Evolutionary conservation across 2,888 invertebrate genomes (phyloP), one percentile per base, ranked within the genome.

Genomic region (Pardosa pseudoannulata): DNA sequence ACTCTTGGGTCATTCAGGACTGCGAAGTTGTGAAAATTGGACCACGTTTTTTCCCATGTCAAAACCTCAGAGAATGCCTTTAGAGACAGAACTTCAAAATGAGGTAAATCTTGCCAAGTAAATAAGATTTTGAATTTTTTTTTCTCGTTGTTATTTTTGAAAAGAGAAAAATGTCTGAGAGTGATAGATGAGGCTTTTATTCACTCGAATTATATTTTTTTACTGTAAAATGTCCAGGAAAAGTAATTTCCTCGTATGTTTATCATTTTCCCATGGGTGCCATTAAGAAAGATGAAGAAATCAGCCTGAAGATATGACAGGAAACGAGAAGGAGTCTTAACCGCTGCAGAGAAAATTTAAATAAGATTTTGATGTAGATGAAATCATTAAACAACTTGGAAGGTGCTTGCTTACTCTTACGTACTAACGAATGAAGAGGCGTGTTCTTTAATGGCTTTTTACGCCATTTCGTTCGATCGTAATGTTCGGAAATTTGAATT

Each of bases 191-290:
- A 23, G 5, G 5, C 19, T 56, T 56, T 56, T 56, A 56, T 23
- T 6, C 56, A 23, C 23, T 56, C 23, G 19, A 23, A 56, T 23
- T 23, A 23, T 16, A 56, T 56, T 19, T 19, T n/a, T 56, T 56
- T 56, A 16, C 56, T 56, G 56, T 23, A 56, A 56, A 56, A 23
- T 56, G 56, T 19, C 56, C 23, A 11, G 11, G 23, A 56, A 56
- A 56, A 56, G 23, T 56, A 56, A 56, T 56, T 56, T 56, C 56
- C 56, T n/a, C 56, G 41, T 46, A 56, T 56, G 56, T 56, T 56
- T 23, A 56, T 56, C 23, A 56, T 23, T 23, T 56, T 56, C 56
- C 56, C 23, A 16, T 23, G 56, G 23, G 56, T 11, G 23, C 23
- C 56, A 56, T 56, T 56, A 56, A 56, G 23, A 56, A 23, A 56